Percentiles rank a stretch among this genome's conserved stretches.
phyloP scores from a whole-genome alignment of 2,797 vertebrate genomes.

The Eutrigla gurnardus region DNA sequence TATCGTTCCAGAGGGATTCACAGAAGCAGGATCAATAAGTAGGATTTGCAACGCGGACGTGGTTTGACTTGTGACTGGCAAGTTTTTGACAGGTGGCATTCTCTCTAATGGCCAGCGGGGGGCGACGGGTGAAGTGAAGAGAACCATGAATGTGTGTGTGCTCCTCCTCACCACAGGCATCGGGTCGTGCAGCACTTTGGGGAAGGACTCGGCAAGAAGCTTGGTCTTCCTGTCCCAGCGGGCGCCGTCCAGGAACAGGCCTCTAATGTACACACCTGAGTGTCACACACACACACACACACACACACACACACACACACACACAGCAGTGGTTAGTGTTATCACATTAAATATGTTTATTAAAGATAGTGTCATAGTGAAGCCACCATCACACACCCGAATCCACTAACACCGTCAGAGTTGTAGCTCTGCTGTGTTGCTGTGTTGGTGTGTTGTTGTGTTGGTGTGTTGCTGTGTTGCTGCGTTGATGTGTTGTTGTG shows the following conservation, averaged over 20 bases:
- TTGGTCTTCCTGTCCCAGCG: conserved; percentile 89
- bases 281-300: conserved; percentile 33
- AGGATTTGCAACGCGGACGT: background rate
- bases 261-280: conserved; percentile 89
- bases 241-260: conserved; percentile 91
- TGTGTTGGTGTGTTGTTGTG: conserved; percentile 59
- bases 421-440: conserved; percentile 32
- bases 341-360: background rate
- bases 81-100: background rate
- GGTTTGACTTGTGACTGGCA: background rate
- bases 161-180: conserved; percentile 89
- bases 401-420: conserved; percentile 55
- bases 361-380: no score
- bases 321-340: background rate
- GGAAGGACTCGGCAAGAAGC: conserved; percentile 88
- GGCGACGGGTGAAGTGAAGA: background rate
- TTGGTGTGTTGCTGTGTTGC: conserved; percentile 61
- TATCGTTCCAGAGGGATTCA: conserved; percentile 32
- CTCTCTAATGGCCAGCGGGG: background rate
- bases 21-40: conserved; percentile 45
- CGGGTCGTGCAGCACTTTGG: conserved; percentile 90
- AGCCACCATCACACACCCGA: conserved; percentile 33
- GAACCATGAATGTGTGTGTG: background rate
- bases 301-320: conserved; percentile 32
- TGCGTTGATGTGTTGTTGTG: conserved; percentile 35